Conservation (phyloP, 1,140 invertebrate species). For the Papilio machaon region DNA sequence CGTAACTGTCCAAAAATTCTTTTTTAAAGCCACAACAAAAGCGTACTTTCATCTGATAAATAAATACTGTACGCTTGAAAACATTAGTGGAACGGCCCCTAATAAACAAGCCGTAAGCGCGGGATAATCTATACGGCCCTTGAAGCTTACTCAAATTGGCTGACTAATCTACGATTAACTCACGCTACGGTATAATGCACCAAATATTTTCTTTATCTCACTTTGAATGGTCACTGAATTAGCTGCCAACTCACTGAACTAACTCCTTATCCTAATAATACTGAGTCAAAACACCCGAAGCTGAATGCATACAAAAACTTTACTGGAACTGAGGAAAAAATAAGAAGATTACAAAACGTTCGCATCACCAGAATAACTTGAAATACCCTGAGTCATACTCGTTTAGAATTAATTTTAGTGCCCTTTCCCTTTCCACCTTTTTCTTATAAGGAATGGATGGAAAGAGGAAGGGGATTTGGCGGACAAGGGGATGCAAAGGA, state of each 20-base stretch:
- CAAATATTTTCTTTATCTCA: constrained; percentile 25
- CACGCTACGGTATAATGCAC: not conserved
- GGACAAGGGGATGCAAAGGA: too few relatives aligned
- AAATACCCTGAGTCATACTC: too few relatives aligned
- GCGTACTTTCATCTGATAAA: not conserved
- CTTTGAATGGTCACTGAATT: constrained; percentile 2
- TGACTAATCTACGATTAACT: constrained; percentile 17
- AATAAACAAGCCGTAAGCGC: constrained; percentile 18
- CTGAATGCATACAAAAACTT: too few relatives aligned
- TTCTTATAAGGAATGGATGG: too few relatives aligned
- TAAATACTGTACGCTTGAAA: constrained; percentile 18
- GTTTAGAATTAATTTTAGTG: too few relatives aligned
- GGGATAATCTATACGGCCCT: constrained; percentile 16
- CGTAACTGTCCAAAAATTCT: not conserved
- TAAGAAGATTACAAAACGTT: too few relatives aligned
- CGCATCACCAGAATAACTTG: too few relatives aligned
- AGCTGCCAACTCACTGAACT: not conserved
- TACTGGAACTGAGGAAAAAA: too few relatives aligned
- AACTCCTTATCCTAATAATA: too few relatives aligned
- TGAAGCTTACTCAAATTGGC: constrained; percentile 17
- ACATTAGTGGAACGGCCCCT: constrained; percentile 10
- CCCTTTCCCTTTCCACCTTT: too few relatives aligned
- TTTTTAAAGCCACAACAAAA: not conserved
- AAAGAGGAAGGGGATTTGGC: too few relatives aligned
- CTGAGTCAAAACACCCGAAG: too few relatives aligned